Conservation (phyloP, 1,140 invertebrate species). For the Tetragonula clypearis region DNA sequence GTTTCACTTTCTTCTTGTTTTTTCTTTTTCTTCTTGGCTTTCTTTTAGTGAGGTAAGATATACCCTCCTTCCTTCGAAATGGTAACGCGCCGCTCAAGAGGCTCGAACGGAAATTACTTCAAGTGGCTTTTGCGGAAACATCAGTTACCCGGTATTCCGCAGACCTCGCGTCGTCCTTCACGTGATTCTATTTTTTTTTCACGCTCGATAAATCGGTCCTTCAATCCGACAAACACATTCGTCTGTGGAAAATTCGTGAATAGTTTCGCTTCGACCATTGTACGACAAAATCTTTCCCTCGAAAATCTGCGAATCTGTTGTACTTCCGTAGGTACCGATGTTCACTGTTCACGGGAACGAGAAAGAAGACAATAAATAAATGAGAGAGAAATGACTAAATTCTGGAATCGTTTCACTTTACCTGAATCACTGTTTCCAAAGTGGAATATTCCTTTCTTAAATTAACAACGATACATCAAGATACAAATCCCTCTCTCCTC, state of each 20-base stretch:
- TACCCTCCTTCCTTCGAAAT: conserved; percentile 56
- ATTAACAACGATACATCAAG: no score
- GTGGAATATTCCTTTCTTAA: background rate
- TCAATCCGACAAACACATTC: background rate
- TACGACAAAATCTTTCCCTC: no score
- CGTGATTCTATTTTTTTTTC: conserved; percentile 18
- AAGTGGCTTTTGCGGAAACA: conserved; percentile 72
- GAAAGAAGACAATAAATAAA: conserved; percentile 33
- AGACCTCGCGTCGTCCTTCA: conserved; percentile 22
- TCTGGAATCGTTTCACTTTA: background rate
- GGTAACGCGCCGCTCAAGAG: conserved; percentile 57
- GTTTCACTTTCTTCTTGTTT: conserved; percentile 18
- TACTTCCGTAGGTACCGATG: background rate
- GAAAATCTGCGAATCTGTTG: background rate
- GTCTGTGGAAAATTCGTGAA: fast-evolving
- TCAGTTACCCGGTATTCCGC: conserved; percentile 50
- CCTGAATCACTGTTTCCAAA: background rate
- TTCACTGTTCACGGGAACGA: background rate
- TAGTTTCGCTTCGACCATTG: background rate
- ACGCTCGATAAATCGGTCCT: background rate
- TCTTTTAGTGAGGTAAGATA: conserved; percentile 57
- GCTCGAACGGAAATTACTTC: conserved; percentile 69
- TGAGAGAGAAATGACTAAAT: background rate
- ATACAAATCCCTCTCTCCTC: no score
- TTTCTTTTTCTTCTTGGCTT: background rate